Base-by-base conservation (phyloP, 2,888 invertebrate genomes). In the Mycalesis mineus region DNA sequence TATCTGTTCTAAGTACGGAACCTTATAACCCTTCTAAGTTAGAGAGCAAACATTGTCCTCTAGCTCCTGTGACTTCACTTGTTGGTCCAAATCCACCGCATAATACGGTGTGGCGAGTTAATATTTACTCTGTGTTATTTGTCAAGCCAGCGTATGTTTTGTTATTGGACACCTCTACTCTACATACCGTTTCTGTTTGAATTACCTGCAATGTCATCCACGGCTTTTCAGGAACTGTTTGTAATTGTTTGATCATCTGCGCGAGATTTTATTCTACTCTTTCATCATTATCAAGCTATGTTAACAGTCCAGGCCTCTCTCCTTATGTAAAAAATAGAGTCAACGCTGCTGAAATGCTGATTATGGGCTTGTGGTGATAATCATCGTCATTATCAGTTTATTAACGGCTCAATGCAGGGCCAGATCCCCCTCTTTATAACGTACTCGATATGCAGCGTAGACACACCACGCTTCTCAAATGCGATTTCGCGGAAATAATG, bases 71-170 rank as follows among this genome's bases (percentile, higher is more conserved):
- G 77, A 77, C 73, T 65, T 71, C 71, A 66, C 67, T 71, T 82
- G 80, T 84, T 81, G 71, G 78, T 82, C 85, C 80, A 85, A 85
- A 85, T 83, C 81, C 78, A 78, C 77, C 73, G 77, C 73, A 81
- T 82, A 84, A 82, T 82, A 79, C 78, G 78, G 74, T 80, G 80
- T 79, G 77, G 74, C 77, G 36, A 44, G 77, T 75, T 82, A 86
- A 88, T 88, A 86, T 88, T 88, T 88, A 84, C 74, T 76, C 77
- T 82, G 72, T 77, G 75, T 67, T 88, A 77, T 88, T 88, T 88
- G 88, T 80, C 81, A 82, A 84, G 83, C 82, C 82, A 83, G 86
- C 82, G 81, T 84, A 77, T 80, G 83, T 78, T 85, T 82, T 85
- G 87, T 84, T 77, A 87, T 81, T 83, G 86, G 84, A 87, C 84